Percentiles rank a stretch among this genome's conserved stretches.
Conservation (phyloP, 1,140 invertebrate species). For the Centruroides vittatus region DNA sequence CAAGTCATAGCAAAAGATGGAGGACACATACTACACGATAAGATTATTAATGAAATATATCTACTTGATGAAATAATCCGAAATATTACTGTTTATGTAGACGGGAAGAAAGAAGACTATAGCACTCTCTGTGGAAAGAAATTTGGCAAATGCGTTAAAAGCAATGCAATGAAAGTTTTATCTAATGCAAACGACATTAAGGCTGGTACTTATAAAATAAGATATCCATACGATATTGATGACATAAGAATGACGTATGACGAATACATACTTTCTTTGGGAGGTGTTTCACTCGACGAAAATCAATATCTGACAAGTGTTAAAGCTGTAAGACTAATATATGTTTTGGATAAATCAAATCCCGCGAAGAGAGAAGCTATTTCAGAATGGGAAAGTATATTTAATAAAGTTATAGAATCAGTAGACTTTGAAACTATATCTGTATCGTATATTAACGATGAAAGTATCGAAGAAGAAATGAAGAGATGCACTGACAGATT, state of each 20-base stretch:
- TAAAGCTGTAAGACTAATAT: constrained; percentile 64
- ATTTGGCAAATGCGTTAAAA: constrained; percentile 62
- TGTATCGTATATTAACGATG: constrained; percentile 63
- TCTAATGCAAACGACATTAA: constrained; percentile 63
- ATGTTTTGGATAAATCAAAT: constrained; percentile 61
- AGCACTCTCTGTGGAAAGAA: constrained; percentile 65
- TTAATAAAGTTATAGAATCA: constrained; percentile 58
- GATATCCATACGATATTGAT: constrained; percentile 43
- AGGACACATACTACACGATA: constrained; percentile 54
- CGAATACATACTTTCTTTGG: constrained; percentile 70
- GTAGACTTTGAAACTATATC: constrained; percentile 62
- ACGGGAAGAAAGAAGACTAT: constrained; percentile 32
- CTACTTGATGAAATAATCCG: constrained; percentile 57
- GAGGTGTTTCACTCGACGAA: constrained; percentile 55
- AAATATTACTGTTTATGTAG: constrained; percentile 46
- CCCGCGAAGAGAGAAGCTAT: constrained; percentile 62
- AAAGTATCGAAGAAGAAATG: constrained; percentile 70
- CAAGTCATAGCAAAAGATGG: constrained; percentile 69
- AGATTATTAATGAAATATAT: constrained; percentile 59
- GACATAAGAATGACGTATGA: constrained; percentile 52
- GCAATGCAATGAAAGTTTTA: constrained; percentile 66
- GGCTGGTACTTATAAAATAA: constrained; percentile 53
- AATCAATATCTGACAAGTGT: constrained; percentile 54
- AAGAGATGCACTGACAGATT: constrained; percentile 76
- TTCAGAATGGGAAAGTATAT: constrained; percentile 67